Evolutionary conservation across 35 echinoderm and acorn worm genomes (phyloP).

Genomic region (Ophiothrix spiculata): DNA sequence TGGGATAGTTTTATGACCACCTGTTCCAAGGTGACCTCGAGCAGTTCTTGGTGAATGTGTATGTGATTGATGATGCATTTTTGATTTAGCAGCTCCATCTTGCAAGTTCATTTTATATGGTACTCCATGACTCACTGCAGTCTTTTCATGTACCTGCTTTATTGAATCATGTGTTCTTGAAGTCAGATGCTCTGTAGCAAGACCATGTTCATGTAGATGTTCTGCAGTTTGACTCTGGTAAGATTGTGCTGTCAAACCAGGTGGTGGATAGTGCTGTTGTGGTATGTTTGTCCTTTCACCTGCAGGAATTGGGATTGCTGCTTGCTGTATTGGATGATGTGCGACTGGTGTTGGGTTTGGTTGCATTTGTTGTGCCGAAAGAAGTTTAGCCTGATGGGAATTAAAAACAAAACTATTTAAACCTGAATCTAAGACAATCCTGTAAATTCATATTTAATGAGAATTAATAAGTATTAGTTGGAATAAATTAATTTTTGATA

Average conservation of each 20-base stretch:
- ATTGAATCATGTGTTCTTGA: not conserved
- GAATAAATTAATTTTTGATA: no score
- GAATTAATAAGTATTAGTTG: no score
- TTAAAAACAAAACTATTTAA: no score
- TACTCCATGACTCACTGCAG: not conserved
- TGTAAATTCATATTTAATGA: no score
- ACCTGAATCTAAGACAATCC: no score
- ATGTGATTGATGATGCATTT: no score
- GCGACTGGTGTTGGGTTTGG: not conserved
- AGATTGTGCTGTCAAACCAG: not conserved
- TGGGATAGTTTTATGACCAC: no score
- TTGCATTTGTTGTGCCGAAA: not conserved
- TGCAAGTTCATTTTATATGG: no score
- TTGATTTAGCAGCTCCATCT: no score
- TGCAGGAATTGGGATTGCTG: not conserved
- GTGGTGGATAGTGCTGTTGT: no score
- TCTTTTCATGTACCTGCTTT: not conserved
- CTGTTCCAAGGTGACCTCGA: no score
- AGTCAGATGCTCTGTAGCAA: not conserved
- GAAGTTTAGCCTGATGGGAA: not conserved
- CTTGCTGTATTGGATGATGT: not conserved
- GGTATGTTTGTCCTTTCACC: not conserved
- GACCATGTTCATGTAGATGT: not conserved
- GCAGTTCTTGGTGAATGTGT: no score
- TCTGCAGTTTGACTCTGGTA: not conserved